Percentiles rank a stretch among this genome's conserved stretches.
These are phyloP conservation scores for Gymnothorax javanicus DNA, from an alignment of 2,797 vertebrate genomes.

Conservation along the genomic window DNA sequence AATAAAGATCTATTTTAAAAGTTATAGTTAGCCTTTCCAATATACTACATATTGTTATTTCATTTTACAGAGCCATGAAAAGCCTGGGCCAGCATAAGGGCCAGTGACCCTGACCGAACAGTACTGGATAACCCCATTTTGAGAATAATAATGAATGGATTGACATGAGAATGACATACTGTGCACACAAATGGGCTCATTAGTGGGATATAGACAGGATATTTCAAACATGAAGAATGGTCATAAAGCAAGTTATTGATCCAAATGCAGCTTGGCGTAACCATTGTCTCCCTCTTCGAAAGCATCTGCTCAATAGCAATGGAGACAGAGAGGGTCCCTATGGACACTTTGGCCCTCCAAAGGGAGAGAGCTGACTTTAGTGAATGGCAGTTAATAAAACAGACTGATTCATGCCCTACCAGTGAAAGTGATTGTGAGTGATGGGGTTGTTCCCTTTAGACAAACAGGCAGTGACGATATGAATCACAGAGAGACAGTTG, in stretches of 20 bases:
- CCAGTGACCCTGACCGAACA: neutral
- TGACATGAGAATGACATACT: conserved; percentile 3
- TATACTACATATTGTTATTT: neutral
- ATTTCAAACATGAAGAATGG: conserved; percentile 23
- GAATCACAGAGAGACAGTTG: conserved; percentile 61
- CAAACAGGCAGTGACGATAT: conserved; percentile 48
- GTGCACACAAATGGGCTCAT: conserved; percentile 1
- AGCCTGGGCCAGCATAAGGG: neutral
- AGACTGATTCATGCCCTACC: conserved; percentile 11
- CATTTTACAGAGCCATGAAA: neutral
- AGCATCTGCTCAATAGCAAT: conserved; percentile 28
- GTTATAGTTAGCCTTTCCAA: neutral
- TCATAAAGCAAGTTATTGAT: conserved; percentile 34
- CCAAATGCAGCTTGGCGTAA: conserved; percentile 25
- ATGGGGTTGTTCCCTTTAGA: conserved; percentile 37
- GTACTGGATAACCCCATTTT: neutral
- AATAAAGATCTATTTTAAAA: conserved; percentile 15
- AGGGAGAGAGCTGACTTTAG: conserved; percentile 4
- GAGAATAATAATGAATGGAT: conserved; percentile 8
- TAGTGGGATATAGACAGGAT: conserved; percentile 7
- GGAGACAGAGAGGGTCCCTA: conserved; percentile 14
- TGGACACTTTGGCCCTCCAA: conserved; percentile 32
- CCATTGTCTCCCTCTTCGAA: conserved; percentile 14
- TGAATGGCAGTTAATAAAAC: conserved; percentile 25
- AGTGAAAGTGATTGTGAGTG: conserved; percentile 33